Evolutionary conservation across 2,113 vertebrate genomes (phyloP), one percentile per base, ranked within the genome.

Genomic region (Eira barbara): DNA sequence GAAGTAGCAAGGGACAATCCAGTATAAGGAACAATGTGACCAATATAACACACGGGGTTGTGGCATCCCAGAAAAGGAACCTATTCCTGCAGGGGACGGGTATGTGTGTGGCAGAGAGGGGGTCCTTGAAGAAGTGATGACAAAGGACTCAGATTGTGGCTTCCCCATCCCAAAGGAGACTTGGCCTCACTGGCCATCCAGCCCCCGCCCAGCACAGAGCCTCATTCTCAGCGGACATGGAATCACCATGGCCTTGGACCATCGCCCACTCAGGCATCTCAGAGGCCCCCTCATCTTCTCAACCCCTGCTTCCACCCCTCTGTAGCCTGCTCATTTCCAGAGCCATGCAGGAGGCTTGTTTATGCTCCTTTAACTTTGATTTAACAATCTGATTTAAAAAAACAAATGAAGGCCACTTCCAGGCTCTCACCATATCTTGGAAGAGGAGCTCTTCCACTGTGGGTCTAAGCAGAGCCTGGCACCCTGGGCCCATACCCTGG

Each of bases 11-110:
- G 21, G 21, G 86, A 36, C 45, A 4, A 10, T n/a, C 12, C 34
- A 29, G 29, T 0, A 17, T 31, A 49, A 25, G 7, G 31, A 78
- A 39, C 12, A 34, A 9, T 3, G 0, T 2, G 25, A 8, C 34
- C 47, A 27, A 2, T 11, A 3, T 8, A 15, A 52, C 57, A n/a
- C 39, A 7, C 0, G 1, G 34, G 21, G 4, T 63, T 76, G 23
- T 31, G 45, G 34, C 52, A 17, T 67, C 73, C 31, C 14, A 12
- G 29, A 27, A 34, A 25, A 86, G 39, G 36, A 6, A 9, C 1
- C 10, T 55, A 2, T 8, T 61, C 74, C 47, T 39, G 39, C 71
- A 15, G 27, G 29, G 34, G 69, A 42, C 7, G 10, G 2, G 31
- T 29, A 31, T 52, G 31, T 83, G 17, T 17, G 39, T 42, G 71